Conservation (phyloP, 2,797 vertebrate species). For the Dipus sagitta region DNA sequence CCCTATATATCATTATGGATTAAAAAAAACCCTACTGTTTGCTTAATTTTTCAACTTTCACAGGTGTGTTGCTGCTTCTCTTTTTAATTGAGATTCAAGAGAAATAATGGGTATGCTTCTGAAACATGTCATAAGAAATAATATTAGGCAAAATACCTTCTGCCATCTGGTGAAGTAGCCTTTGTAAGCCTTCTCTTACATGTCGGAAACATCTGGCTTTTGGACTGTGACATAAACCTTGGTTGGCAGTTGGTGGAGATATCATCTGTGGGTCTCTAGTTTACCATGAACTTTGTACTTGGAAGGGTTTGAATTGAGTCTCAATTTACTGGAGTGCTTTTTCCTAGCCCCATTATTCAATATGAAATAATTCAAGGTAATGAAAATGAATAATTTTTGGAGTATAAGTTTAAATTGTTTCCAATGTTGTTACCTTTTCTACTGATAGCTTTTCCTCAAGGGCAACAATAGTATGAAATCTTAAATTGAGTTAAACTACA, state of each 20-base stretch:
- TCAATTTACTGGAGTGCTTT: conserved; percentile 8
- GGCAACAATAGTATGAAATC: conserved; percentile 29
- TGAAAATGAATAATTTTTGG: conserved; percentile 3
- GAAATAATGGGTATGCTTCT: conserved; percentile 26
- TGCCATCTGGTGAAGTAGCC: background rate
- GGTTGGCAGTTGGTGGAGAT: background rate
- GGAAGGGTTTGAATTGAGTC: conserved; percentile 30
- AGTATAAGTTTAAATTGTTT: conserved; percentile 24
- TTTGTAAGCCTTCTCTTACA: background rate
- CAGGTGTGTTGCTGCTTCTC: background rate
- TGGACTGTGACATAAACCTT: background rate
- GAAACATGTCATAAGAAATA: background rate
- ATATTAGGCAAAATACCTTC: background rate
- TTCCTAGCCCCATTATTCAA: conserved; percentile 12
- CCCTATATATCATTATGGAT: background rate
- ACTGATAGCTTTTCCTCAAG: conserved; percentile 51
- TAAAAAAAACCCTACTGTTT: background rate
- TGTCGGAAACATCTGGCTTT: conserved; percentile 2
- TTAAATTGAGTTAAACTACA: conserved; percentile 42
- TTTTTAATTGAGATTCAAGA: conserved; percentile 22
- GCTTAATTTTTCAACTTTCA: conserved; percentile 20
- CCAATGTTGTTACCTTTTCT: background rate
- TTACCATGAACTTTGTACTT: conserved; percentile 14
- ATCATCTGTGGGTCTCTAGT: background rate
- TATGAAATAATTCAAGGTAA: conserved; percentile 31